These are phyloP conservation scores for Bellardia bayeri DNA, from an alignment of 2,888 invertebrate genomes.

Conservation along the genomic window DNA sequence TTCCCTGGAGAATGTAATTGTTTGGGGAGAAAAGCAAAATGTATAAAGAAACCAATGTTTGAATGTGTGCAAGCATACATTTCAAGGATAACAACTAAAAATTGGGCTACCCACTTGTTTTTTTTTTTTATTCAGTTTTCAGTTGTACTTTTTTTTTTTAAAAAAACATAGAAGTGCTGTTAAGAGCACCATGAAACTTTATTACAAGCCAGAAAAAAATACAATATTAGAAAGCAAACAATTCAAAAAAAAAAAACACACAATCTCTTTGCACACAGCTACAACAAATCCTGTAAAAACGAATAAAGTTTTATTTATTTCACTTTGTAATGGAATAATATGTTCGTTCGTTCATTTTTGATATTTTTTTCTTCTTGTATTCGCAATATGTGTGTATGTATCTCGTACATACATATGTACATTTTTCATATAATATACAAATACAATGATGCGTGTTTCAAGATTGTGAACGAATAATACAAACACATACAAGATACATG, in stretches of 20 bases:
- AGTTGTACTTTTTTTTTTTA: slow-evolving; percentile 19
- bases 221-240: slow-evolving; percentile 43
- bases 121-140: slow-evolving; percentile 32
- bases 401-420: too few relatives aligned
- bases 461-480: slow-evolving; percentile 58
- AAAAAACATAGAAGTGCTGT: slow-evolving; percentile 67
- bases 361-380: not conserved
- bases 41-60: slow-evolving; percentile 17
- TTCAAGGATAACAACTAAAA: slow-evolving; percentile 72
- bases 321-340: slow-evolving; percentile 64
- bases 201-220: slow-evolving; percentile 58
- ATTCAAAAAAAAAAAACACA: slow-evolving; percentile 22
- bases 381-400: not conserved
- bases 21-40: slow-evolving; percentile 29
- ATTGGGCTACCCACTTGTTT: slow-evolving; percentile 64
- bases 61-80: slow-evolving; percentile 46
- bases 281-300: slow-evolving; percentile 47
- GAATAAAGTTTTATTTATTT: slow-evolving; percentile 69
- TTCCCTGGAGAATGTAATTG: slow-evolving; percentile 64
- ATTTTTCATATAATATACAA: slow-evolving; percentile 34
- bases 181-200: slow-evolving; percentile 72
- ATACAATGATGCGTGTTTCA: slow-evolving; percentile 65
- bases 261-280: slow-evolving; percentile 17
- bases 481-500: not conserved
- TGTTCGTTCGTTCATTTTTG: slow-evolving; percentile 35